A percentile compares a stretch with the other conserved stretches of the same genome.
Conservation (phyloP, 92 coral and sea anemone genomes). For the Phenganax marumi region DNA sequence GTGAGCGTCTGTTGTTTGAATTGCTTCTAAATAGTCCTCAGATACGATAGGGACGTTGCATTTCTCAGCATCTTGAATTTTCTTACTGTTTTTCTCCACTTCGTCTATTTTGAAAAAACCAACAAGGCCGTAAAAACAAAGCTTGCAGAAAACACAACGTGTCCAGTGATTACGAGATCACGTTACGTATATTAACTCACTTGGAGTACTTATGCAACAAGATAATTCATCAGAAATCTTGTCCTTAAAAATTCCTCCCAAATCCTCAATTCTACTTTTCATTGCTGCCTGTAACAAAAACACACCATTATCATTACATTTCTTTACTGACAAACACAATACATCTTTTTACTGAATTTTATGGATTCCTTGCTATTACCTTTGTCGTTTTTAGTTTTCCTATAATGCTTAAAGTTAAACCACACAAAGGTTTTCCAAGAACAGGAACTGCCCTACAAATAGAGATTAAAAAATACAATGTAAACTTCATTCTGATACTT, state of each 20-base stretch:
- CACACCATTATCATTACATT: background rate
- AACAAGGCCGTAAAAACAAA: background rate
- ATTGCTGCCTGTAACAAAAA: slow-evolving; percentile 60
- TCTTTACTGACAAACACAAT: background rate
- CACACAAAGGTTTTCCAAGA: slow-evolving; percentile 71
- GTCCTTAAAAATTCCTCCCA: slow-evolving; percentile 81
- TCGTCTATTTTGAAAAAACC: slow-evolving; percentile 53
- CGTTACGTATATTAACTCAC: slow-evolving; percentile 33
- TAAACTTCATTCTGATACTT: background rate
- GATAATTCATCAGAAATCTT: slow-evolving; percentile 62
- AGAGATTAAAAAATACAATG: slow-evolving; percentile 5
- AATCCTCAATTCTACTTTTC: slow-evolving; percentile 55
- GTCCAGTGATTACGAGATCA: background rate
- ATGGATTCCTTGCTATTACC: slow-evolving; percentile 43
- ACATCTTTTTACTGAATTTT: too few relatives aligned
- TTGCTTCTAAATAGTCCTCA: slow-evolving; percentile 82
- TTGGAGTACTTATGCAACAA: slow-evolving; percentile 82
- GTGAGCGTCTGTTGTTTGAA: slow-evolving; percentile 63
- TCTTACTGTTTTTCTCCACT: slow-evolving; percentile 71
- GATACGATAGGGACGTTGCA: slow-evolving; percentile 76
- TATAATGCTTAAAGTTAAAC: slow-evolving; percentile 71
- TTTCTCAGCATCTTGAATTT: slow-evolving; percentile 81
- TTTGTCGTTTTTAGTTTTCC: slow-evolving; percentile 78
- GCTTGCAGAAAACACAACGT: background rate
- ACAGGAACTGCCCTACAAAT: slow-evolving; percentile 47